These are phyloP conservation scores for Ochotona curzoniae DNA, from an alignment of 2,113 vertebrate species.

Conservation along the genomic window DNA sequence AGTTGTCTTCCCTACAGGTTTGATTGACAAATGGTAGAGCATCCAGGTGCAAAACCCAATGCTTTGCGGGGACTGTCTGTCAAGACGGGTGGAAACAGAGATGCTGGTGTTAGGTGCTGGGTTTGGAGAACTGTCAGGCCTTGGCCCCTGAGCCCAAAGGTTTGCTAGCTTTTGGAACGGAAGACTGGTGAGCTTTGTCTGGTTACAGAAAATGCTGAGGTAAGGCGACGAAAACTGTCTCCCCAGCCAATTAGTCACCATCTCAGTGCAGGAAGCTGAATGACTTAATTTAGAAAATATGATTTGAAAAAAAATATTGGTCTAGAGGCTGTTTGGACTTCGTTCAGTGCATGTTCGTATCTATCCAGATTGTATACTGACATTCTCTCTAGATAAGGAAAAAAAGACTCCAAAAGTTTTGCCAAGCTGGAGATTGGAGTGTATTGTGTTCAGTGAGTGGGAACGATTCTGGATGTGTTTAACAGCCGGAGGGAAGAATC, in stretches of 20 bases:
- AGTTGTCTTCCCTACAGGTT: background rate
- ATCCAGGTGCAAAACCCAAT: no score
- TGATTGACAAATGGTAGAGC: background rate
- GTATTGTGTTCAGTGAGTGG: background rate
- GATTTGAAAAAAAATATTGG: background rate
- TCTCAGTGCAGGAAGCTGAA: background rate
- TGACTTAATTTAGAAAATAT: constrained; percentile 67
- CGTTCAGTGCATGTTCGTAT: constrained; percentile 28
- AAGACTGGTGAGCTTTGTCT: background rate
- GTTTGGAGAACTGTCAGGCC: background rate
- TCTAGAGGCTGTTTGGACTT: constrained; percentile 13
- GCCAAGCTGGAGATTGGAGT: constrained; percentile 6
- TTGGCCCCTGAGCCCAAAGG: background rate
- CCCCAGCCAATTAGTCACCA: background rate
- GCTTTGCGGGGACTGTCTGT: background rate
- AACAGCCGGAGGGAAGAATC: background rate
- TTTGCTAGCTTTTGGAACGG: background rate
- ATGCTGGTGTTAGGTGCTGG: background rate
- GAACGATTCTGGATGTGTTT: background rate
- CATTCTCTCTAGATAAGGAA: background rate
- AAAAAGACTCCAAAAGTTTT: background rate
- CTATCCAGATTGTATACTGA: constrained; percentile 18
- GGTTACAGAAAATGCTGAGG: constrained; percentile 13
- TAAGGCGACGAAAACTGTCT: constrained; percentile 36
- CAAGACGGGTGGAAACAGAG: background rate